Conservation (phyloP, 1,140 invertebrate genomes). For the Tenebrio molitor region DNA sequence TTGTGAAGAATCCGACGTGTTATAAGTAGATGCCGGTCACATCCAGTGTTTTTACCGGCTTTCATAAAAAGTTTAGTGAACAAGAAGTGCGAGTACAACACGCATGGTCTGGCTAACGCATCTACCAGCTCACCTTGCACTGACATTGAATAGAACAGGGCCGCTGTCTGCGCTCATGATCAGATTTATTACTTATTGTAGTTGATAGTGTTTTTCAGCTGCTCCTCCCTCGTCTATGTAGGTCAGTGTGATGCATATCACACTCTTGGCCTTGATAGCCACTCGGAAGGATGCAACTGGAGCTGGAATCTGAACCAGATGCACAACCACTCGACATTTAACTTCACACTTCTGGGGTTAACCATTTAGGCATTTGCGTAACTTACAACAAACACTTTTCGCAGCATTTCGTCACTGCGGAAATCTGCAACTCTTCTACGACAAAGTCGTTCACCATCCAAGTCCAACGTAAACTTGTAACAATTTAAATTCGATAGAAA, state of each 20-base stretch:
- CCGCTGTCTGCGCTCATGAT: slow-evolving; percentile 55
- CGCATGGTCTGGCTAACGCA: slow-evolving; percentile 50
- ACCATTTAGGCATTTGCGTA: neutral
- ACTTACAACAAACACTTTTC: neutral
- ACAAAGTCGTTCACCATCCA: too few relatives aligned
- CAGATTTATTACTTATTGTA: slow-evolving; percentile 59
- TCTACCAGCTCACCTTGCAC: slow-evolving; percentile 57
- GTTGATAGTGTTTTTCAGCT: slow-evolving; percentile 56
- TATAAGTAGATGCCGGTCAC: slow-evolving; percentile 32
- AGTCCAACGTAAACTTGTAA: neutral
- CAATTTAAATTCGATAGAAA: neutral
- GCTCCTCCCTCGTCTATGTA: slow-evolving; percentile 56
- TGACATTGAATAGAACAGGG: slow-evolving; percentile 58
- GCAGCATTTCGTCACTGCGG: neutral
- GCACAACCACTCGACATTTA: slow-evolving; percentile 44
- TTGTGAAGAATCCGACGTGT: slow-evolving; percentile 25
- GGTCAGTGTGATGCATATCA: slow-evolving; percentile 60
- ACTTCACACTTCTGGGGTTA: slow-evolving; percentile 35
- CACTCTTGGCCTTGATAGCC: slow-evolving; percentile 55
- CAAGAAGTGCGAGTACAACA: slow-evolving; percentile 45
- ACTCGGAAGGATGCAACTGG: slow-evolving; percentile 54
- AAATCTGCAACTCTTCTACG: slow-evolving; percentile 34
- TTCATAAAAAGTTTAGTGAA: slow-evolving; percentile 41
- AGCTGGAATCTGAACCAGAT: slow-evolving; percentile 32
- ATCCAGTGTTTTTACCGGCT: slow-evolving; percentile 31